phyloP scores from a whole-genome alignment of 2,888 invertebrate species.

The Agrochola lychnidis region DNA sequence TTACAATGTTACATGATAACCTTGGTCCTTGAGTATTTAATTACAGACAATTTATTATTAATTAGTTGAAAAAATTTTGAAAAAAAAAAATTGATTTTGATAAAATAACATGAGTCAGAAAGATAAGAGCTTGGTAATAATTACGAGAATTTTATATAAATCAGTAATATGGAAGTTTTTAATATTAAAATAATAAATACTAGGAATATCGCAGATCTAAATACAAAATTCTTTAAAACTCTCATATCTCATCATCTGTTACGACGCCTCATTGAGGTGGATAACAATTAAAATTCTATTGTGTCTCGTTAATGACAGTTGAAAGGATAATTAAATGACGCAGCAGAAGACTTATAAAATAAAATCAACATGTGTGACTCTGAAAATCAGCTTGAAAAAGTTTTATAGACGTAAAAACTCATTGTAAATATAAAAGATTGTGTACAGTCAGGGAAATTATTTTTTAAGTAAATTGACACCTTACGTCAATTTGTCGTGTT shows the following conservation, averaged over 20 bases:
- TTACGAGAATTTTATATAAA: not conserved
- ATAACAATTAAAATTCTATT: too few species aligned
- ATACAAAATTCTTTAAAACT: too few species aligned
- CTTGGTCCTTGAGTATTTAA: slow-evolving; percentile 1
- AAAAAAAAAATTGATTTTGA: not conserved
- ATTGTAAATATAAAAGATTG: not conserved
- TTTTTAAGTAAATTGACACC: not conserved
- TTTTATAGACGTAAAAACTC: not conserved
- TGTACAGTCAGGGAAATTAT: not conserved
- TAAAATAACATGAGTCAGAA: slow-evolving; percentile 15
- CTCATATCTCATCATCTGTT: too few species aligned
- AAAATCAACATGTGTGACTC: not conserved
- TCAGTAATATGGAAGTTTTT: not conserved
- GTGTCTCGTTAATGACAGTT: too few species aligned
- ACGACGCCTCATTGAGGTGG: too few species aligned
- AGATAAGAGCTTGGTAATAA: slow-evolving; percentile 2
- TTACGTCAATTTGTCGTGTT: not conserved
- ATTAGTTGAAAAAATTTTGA: not conserved
- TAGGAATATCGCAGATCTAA: not conserved
- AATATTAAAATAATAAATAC: not conserved
- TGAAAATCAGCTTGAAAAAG: not conserved
- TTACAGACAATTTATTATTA: slow-evolving; percentile 15
- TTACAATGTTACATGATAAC: slow-evolving; percentile 5
- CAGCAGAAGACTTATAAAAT: not conserved
- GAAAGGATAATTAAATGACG: too few species aligned